Conservation (phyloP, 2,797 vertebrate species). For the Tenualosa thibaudeaui region DNA sequence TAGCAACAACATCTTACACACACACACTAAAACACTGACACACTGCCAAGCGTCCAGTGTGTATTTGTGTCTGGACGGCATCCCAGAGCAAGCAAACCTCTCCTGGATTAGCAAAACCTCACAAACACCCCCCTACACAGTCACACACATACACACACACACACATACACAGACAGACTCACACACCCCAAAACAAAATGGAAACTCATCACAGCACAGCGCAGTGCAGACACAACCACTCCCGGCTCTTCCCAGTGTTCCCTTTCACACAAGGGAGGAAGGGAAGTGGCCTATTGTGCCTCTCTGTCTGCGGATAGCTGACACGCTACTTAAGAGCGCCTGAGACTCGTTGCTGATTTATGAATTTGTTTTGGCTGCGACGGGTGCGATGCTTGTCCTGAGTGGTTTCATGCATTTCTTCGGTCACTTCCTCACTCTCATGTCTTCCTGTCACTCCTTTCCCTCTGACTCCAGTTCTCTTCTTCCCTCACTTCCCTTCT, state of each 20-base stretch:
- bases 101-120: not conserved
- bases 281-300: constrained; percentile 27
- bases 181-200: not conserved
- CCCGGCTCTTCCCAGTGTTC: not conserved
- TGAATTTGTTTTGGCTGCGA: constrained; percentile 41
- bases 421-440: not conserved
- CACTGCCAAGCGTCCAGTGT: not conserved
- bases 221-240: not conserved
- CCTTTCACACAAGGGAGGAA: not conserved
- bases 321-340: constrained; percentile 24
- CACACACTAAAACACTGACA: constrained; percentile 13
- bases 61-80: constrained; percentile 7
- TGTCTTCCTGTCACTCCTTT: constrained; percentile 16
- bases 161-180: too few species aligned
- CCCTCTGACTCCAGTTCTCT: not conserved
- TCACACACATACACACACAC: not conserved
- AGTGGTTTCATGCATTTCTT: constrained; percentile 1
- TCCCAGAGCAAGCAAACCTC: constrained; percentile 21
- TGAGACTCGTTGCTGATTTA: constrained; percentile 36
- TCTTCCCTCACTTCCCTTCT: not conserved
- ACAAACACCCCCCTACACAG: constrained; percentile 19
- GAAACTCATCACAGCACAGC: not conserved
- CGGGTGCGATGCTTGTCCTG: not conserved
- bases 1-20: constrained; percentile 46
- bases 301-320: constrained; percentile 22